Percentiles rank a stretch among this genome's conserved stretches.
Conservation (phyloP, 2,113 vertebrate genomes). For the Chionomys nivalis region DNA sequence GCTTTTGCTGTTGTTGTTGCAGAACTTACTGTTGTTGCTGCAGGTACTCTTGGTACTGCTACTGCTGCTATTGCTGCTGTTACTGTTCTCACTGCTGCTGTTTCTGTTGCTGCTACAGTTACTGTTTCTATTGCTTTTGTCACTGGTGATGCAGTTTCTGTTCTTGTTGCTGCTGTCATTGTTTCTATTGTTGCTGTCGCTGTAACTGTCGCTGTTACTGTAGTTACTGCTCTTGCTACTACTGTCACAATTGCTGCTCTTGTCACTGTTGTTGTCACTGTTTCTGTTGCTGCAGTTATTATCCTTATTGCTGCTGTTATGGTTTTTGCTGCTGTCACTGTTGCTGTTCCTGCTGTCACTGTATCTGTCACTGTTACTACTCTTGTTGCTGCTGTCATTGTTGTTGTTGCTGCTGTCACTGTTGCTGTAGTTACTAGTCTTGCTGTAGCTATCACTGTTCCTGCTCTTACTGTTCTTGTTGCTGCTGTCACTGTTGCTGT, state of each 20-base stretch:
- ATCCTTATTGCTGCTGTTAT: fast-evolving
- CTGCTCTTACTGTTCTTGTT: not conserved
- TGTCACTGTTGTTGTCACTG: no score
- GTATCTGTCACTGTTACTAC: no score
- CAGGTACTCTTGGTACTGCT: not conserved
- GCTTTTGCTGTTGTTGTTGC: not conserved
- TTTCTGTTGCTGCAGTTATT: fast-evolving
- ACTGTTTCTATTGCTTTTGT: fast-evolving
- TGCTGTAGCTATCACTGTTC: not conserved
- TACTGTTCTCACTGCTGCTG: no score
- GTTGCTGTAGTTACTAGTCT: not conserved
- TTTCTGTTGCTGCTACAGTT: not conserved
- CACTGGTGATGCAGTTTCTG: no score
- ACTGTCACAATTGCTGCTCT: not conserved
- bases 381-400: not conserved
- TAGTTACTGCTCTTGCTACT: fast-evolving
- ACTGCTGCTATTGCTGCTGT: fast-evolving
- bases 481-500: not conserved
- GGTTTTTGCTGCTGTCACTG: not conserved
- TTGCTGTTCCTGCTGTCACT: fast-evolving
- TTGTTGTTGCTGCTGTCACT: not conserved
- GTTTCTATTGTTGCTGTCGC: fast-evolving
- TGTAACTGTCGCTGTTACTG: not conserved
- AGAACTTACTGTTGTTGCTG: fast-evolving
- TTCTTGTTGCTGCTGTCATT: fast-evolving